Percentiles rank a stretch among this genome's conserved stretches.
phyloP scores from a whole-genome alignment of 2,797 vertebrate species.

The Neosilurus mollespiculum region DNA sequence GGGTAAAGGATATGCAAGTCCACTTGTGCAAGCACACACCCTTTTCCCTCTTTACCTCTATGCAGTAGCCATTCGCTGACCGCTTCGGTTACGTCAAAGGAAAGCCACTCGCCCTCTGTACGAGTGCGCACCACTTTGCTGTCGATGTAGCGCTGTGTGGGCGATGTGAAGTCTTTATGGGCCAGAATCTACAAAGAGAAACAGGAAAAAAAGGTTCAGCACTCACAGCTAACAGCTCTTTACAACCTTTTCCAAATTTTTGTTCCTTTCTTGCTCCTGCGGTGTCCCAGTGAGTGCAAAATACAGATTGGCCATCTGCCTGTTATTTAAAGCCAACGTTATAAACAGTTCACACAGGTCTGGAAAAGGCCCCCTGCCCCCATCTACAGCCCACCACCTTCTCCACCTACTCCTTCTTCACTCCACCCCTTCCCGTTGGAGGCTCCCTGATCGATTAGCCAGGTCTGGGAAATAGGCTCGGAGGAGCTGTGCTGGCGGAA shows the following conservation, averaged over 20 bases:
- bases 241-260: neutral
- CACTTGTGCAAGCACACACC: neutral
- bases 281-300: slow-evolving; percentile 16
- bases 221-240: neutral
- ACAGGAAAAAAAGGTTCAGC: slow-evolving; percentile 49
- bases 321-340: slow-evolving; percentile 10
- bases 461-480: slow-evolving; percentile 62
- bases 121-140: slow-evolving; percentile 94
- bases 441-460: slow-evolving; percentile 63
- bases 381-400: slow-evolving; percentile 8
- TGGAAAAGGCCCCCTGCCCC: slow-evolving; percentile 25
- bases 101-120: slow-evolving; percentile 93
- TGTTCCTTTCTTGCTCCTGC: slow-evolving; percentile 3
- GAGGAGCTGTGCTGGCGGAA: slow-evolving; percentile 57
- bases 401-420: slow-evolving; percentile 29
- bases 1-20: neutral
- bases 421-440: slow-evolving; percentile 40
- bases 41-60: slow-evolving; percentile 77
- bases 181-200: slow-evolving; percentile 81
- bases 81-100: slow-evolving; percentile 94
- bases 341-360: slow-evolving; percentile 35
- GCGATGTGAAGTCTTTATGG: slow-evolving; percentile 88
- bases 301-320: slow-evolving; percentile 22
- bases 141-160: slow-evolving; percentile 93
- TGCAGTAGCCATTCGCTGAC: slow-evolving; percentile 93